Conservation (phyloP, 2,113 vertebrate species). For the Archilochus colubris region DNA sequence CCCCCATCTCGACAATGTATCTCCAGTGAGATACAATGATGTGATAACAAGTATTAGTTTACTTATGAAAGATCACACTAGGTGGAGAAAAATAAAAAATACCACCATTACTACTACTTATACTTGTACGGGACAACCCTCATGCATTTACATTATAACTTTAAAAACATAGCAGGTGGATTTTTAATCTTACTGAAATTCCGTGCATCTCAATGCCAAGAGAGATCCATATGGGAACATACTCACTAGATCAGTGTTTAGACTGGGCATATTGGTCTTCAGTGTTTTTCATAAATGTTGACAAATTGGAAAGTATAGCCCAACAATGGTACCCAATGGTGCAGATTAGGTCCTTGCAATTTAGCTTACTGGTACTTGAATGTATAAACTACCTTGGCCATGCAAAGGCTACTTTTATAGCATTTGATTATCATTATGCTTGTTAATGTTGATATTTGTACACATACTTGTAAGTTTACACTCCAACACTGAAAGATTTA, state of each 20-base stretch:
- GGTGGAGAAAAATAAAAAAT: not conserved
- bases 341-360: not conserved
- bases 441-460: not conserved
- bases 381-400: not conserved
- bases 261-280: not conserved
- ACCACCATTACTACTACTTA: not conserved
- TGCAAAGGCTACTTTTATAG: not conserved
- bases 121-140: not conserved
- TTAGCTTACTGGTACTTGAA: not conserved
- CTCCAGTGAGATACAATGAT: not conserved
- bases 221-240: not conserved
- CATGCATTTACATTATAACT: not conserved
- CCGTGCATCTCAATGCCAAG: not conserved
- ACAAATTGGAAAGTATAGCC: not conserved
- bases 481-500: fast-evolving
- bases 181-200: not conserved
- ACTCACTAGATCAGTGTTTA: not conserved
- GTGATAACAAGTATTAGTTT: not conserved
- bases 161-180: not conserved
- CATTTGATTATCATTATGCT: not conserved
- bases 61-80: not conserved
- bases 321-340: not conserved
- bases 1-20: not conserved
- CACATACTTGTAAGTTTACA: not conserved
- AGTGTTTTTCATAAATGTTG: not conserved